Conservation (phyloP, 1,140 invertebrate genomes). For the Cydia pomonella region DNA sequence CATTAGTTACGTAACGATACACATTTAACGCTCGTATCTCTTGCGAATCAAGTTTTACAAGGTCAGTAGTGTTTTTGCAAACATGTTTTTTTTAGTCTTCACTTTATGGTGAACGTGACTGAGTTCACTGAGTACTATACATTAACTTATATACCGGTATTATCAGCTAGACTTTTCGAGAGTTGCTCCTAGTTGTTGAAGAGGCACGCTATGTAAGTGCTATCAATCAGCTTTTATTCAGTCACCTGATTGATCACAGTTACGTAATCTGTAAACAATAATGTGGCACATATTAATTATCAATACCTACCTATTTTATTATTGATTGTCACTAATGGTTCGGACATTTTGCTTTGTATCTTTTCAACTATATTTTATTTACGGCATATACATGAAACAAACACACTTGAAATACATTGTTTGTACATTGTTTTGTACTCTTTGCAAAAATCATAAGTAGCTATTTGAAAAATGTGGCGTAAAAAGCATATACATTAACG, state of each 20-base stretch:
- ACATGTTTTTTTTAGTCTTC: constrained; percentile 24
- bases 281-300: constrained; percentile 9
- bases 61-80: constrained; percentile 30
- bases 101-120: constrained; percentile 19
- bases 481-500: constrained; percentile 26
- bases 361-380: not conserved
- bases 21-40: constrained; percentile 28
- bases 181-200: not conserved
- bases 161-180: constrained; percentile 1
- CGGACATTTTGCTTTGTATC: not conserved
- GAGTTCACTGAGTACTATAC: not conserved
- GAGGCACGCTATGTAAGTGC: not conserved
- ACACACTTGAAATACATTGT: not conserved
- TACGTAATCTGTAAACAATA: constrained; percentile 24
- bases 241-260: constrained; percentile 21
- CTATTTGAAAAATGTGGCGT: constrained; percentile 12
- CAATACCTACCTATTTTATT: not conserved
- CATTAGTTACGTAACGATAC: constrained; percentile 28
- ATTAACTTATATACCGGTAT: not conserved
- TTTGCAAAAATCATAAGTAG: constrained; percentile 21
- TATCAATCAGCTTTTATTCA: constrained; percentile 2
- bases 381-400: not conserved
- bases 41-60: constrained; percentile 34
- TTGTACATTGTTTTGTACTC: not conserved
- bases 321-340: constrained; percentile 17